Conservation (phyloP, 2,888 invertebrate species). For the Lasioglossum vierecki region DNA sequence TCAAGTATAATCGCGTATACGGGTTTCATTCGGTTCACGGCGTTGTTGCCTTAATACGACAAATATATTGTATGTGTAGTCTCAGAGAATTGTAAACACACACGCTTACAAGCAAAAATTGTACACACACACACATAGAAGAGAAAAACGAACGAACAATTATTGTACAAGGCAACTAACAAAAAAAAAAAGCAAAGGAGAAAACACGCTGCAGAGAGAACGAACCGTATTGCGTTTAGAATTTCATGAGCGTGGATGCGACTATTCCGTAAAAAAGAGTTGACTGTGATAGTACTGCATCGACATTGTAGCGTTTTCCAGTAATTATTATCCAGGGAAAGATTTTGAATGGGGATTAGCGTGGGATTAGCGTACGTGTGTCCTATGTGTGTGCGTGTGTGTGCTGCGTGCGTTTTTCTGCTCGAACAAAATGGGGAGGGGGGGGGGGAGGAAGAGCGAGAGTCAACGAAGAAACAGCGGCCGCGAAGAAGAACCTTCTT, state of each 20-base stretch:
- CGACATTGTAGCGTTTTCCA: conserved; percentile 52
- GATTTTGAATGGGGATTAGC: background rate
- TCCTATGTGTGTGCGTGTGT: background rate
- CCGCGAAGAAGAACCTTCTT: background rate
- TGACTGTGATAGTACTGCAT: conserved; percentile 70
- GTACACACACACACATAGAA: background rate
- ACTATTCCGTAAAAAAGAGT: conserved; percentile 54
- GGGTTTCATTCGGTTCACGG: conserved; percentile 45
- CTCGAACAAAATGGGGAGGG: background rate
- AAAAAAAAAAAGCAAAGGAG: background rate
- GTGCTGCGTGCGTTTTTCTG: background rate
- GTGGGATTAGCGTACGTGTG: background rate
- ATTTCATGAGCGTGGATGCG: conserved; percentile 58
- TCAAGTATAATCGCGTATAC: conserved; percentile 50
- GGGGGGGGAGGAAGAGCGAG: background rate
- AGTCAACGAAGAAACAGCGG: conserved; percentile 5
- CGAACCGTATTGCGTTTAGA: conserved; percentile 64
- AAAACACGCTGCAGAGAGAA: conserved; percentile 9
- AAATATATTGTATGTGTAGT: conserved; percentile 28
- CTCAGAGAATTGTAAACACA: conserved; percentile 27
- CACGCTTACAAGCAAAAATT: conserved; percentile 9
- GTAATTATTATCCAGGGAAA: conserved; percentile 17
- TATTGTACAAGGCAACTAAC: conserved; percentile 23
- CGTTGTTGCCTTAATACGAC: conserved; percentile 51
- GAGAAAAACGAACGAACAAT: conserved; percentile 17